Base-by-base conservation (phyloP, 2,888 invertebrate genomes). In the Eupithecia subumbrata region DNA sequence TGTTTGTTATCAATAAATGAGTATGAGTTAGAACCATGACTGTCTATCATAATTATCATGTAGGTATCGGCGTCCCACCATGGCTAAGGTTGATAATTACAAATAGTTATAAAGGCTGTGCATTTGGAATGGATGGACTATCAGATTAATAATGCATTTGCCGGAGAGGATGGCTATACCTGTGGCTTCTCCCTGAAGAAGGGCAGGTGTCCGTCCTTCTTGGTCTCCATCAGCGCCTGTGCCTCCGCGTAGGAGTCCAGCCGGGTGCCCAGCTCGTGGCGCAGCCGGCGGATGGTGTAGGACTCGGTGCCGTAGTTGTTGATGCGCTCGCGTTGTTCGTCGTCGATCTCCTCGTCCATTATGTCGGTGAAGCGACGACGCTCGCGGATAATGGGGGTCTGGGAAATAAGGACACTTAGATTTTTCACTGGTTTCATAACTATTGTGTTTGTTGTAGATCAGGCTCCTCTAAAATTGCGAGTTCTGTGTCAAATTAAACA, bases 261-360 rank as follows among this genome's bases (percentile, higher is more conserved):
- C 22, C 98, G 94, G 0, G 90, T 90, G 78, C 90, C 90, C n/a
- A 98, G 94, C 92, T 98, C 98, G 85, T 97, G 97, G 12, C 97
- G 95, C 79, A 98, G 92, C 60, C 98, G 95, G 75, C 98, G 96
- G 81, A 97, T 96, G 60, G 97, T 96, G 88, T 96, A 96, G 69
- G 94, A 95, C 85, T 97, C 97, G 34, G 96, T 93, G 73, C 97
- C 97, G 87, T 98, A 98, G 86, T 96, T 96, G 90, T 96, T 97
- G 87, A 98, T 98, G 74, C 98, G 95, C 63, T 96, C 96, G 87
- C 96, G 97, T 14, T 97, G 96, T 91, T 98, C 98, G 90, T 98
- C 98, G 84, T 98, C 98, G 78, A 98, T 98, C 93, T 98, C 98
- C 88, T 98, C 98, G 89, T 98, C 98, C 98, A 98, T 98, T 18